Evolutionary conservation across 2,797 vertebrate species (phyloP), one percentile per base, ranked within the genome.

Genomic region (Sebastes hubbsi): DNA sequence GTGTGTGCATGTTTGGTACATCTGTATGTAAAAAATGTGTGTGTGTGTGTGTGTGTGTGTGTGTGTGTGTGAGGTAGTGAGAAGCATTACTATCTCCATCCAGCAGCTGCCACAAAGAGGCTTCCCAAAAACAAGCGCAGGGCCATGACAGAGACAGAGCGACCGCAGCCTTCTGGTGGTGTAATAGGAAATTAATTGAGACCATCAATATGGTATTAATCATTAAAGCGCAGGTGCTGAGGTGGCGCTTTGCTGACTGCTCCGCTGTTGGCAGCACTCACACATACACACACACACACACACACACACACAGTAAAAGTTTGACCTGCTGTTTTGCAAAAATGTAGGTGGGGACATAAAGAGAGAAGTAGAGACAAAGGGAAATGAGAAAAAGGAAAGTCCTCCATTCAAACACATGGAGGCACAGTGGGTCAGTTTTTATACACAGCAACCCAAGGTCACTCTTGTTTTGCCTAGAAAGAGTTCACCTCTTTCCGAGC

Each of bases 201-300:
- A 96, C 95, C 95, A 96, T 96, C 96, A 96, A 96, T 96, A 96
- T 94, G 91, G 95, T 95, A 96, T 96, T 96, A 96, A 96, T 96
- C 96, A 96, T 96, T 96, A 95, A 95, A 94, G 94, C 90, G 88
- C 94, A 96, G 96, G 95, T 95, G 96, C 96, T 96, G 96, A 96
- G 94, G 89, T 93, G 91, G 95, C 95, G 94, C 93, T 96, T 95
- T 94, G 90, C 93, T 90, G 93, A 95, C 89, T 92, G 83, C 89
- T 91, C 85, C 24, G 69, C 90, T 92, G 89, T 93, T 93, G 93
- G 95, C 90, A 84, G 92, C 78, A 69, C 86, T 72, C 88, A 62
- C 72, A 14, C 38, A 70, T 42, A 52, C 84, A 85, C 86, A 79
- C 72, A 56, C 20, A 79, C 67, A 29, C 58, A n/a, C n/a, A n/a